These are phyloP conservation scores for Mylabris sibirica DNA, from an alignment of 2,888 invertebrate species.

Conservation along the genomic window DNA sequence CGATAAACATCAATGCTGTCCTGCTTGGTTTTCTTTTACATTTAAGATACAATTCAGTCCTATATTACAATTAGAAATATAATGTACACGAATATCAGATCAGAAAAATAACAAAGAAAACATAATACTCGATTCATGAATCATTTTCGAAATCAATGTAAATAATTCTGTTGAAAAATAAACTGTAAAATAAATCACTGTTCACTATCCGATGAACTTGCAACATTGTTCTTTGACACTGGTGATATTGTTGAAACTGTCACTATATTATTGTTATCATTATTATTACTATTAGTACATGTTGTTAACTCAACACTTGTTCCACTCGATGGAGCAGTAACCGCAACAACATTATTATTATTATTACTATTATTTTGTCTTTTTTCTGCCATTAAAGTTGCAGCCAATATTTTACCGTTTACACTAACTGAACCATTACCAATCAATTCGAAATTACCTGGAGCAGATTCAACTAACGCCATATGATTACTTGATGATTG, in stretches of 20 bases:
- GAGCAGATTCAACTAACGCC: slow-evolving; percentile 53
- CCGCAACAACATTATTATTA: slow-evolving; percentile 40
- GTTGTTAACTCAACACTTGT: slow-evolving; percentile 28
- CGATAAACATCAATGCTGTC: not conserved
- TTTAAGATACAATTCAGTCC: not conserved
- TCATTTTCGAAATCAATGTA: not conserved
- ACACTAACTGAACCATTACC: slow-evolving; percentile 45
- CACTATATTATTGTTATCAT: slow-evolving; percentile 22
- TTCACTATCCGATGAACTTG: slow-evolving; percentile 30
- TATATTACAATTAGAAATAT: not conserved
- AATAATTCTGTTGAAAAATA: not conserved
- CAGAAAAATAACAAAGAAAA: not conserved
- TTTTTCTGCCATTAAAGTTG: slow-evolving; percentile 40
- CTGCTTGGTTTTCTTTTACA: not conserved
- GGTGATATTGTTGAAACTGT: slow-evolving; percentile 24
- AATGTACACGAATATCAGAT: slow-evolving; percentile 13
- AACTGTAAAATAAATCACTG: slow-evolving; percentile 18
- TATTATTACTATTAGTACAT: slow-evolving; percentile 20
- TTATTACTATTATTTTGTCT: slow-evolving; percentile 42
- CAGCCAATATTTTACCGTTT: slow-evolving; percentile 46
- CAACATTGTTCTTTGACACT: slow-evolving; percentile 16
- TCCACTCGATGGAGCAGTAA: slow-evolving; percentile 39
- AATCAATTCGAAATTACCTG: slow-evolving; percentile 53
- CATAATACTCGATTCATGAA: slow-evolving; percentile 6
- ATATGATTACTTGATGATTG: slow-evolving; percentile 43